Conservation (phyloP, 1,140 invertebrate species). For the Drosophila prosaltans region DNA sequence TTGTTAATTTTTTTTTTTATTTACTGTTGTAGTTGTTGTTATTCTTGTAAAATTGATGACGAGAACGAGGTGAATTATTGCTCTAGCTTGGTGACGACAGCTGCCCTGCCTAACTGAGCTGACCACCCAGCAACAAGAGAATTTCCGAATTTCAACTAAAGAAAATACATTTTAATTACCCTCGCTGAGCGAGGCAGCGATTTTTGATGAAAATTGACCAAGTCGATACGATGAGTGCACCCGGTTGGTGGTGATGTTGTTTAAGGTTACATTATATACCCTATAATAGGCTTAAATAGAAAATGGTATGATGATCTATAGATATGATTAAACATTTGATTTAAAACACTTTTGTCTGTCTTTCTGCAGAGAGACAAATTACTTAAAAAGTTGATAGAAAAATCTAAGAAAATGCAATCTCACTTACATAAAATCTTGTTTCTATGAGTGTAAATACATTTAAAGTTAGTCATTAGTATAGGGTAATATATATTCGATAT, state of each 20-base stretch:
- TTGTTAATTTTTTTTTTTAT: conserved; percentile 1
- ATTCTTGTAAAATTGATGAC: conserved; percentile 68
- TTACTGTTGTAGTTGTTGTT: conserved; percentile 9
- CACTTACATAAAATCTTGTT: too few relatives aligned
- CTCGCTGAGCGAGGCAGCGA: conserved; percentile 25
- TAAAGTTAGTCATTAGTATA: not conserved
- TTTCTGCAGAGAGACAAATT: too few relatives aligned
- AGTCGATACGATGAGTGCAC: conserved; percentile 25
- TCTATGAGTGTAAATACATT: too few relatives aligned
- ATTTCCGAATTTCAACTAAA: conserved; percentile 47
- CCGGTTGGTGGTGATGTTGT: conserved; percentile 15
- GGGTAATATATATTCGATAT: not conserved
- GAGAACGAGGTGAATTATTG: conserved; percentile 62
- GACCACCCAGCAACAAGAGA: conserved; percentile 58
- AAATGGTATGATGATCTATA: too few relatives aligned
- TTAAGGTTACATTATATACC: too few relatives aligned
- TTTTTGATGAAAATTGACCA: conserved; percentile 67
- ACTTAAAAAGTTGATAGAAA: too few relatives aligned
- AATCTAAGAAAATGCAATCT: too few relatives aligned
- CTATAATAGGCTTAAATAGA: too few relatives aligned
- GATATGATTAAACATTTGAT: too few relatives aligned
- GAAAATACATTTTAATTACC: conserved; percentile 79
- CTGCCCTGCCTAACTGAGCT: conserved; percentile 51
- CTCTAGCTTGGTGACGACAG: conserved; percentile 59
- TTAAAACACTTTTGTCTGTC: too few relatives aligned